Percentiles rank a stretch among this genome's conserved stretches.
Evolutionary conservation across 2,888 invertebrate species (phyloP).

Genomic region (Eristalinus sepulchralis): DNA sequence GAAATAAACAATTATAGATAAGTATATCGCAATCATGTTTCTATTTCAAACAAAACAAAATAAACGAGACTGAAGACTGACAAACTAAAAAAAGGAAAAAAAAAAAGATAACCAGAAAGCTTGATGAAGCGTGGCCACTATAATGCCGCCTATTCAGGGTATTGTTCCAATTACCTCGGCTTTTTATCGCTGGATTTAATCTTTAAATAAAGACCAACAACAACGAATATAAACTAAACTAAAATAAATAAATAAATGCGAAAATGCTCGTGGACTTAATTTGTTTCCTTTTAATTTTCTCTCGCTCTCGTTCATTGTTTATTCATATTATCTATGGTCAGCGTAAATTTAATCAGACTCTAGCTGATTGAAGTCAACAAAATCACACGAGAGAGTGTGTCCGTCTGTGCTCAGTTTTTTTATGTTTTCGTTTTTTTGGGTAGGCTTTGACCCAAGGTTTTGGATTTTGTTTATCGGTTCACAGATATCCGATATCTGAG

Average conservation of each 20-base stretch:
- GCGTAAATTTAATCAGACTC: constrained; percentile 13
- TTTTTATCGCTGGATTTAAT: constrained; percentile 44
- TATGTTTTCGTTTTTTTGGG: not conserved
- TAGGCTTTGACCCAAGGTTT: not conserved
- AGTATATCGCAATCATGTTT: constrained; percentile 12
- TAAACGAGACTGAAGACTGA: not conserved
- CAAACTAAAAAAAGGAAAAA: not conserved
- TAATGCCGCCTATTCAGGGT: constrained; percentile 23
- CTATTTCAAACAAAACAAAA: not conserved
- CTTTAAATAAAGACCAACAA: constrained; percentile 9
- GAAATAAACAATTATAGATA: constrained; percentile 28
- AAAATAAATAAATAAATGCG: not conserved
- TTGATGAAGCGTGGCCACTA: constrained; percentile 9
- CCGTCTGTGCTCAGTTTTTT: not conserved
- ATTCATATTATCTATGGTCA: constrained; percentile 38
- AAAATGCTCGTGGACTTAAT: constrained; percentile 34
- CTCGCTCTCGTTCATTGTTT: constrained; percentile 10
- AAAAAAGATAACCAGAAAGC: constrained; percentile 25
- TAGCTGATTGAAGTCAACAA: not conserved
- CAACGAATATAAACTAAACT: constrained; percentile 5
- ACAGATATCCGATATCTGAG: not conserved
- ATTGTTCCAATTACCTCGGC: constrained; percentile 50
- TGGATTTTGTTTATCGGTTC: not conserved
- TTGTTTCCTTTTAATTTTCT: not conserved
- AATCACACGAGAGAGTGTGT: not conserved